Evolutionary conservation across 2,797 vertebrate genomes (phyloP), one percentile per base, ranked within the genome.

Genomic region (Alosa sapidissima): DNA sequence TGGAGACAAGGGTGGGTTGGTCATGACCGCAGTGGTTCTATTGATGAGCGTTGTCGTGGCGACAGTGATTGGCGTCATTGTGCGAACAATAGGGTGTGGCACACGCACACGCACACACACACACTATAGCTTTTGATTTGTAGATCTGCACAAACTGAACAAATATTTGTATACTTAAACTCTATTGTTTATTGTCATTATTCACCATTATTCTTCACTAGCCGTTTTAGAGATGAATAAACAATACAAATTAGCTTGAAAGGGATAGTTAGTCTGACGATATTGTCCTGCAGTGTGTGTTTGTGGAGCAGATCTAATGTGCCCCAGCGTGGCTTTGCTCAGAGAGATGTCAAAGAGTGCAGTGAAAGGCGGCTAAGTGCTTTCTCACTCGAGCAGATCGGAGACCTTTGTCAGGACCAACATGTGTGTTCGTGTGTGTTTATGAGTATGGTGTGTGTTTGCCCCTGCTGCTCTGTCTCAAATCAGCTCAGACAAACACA

Each of bases 21-120:
- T 95, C 94, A 95, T 92, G 94, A 95, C 93, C 92, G 92, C 93
- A 95, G 94, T 94, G 95, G 94, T 93, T 95, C 93, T 92, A 95
- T 94, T 95, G 95, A 95, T 93, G 91, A 93, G 91, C 75, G 94
- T 95, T 91, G 92, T 94, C 91, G 94, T 93, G 92, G 93, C 87
- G 92, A 95, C 89, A 90, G 89, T 84, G 87, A 93, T 91, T 89
- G 91, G 91, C 90, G 86, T 93, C 88, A 90, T 90, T 33, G 90
- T 89, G 88, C 85, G 90, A 89, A 94, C 94, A 94, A 94, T 92
- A 89, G 90, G 60, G 81, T 55, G n/a, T 81, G 11, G 83, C 19
- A 19, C 52, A 19, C 52, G 16, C 52, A 54, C 52, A 54, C 52
- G 16, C 52, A 54, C 54, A 55, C 60, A 62, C 60, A 60, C 6